Evolutionary conservation across 2,797 vertebrate genomes (phyloP).

Genomic region (Pangasius sanitwongsei): DNA sequence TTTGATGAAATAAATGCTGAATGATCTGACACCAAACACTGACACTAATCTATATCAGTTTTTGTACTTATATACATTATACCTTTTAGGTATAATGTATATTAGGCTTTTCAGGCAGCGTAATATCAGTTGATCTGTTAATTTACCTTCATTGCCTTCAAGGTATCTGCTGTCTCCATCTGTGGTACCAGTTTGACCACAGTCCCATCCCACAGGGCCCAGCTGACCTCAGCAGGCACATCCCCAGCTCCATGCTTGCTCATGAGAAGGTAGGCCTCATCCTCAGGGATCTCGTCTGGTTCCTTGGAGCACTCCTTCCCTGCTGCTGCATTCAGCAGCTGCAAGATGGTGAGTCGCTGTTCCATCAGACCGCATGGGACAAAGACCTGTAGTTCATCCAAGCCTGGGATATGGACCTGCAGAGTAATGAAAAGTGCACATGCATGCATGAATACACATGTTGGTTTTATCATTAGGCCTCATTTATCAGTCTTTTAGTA

Average conservation of each 20-base stretch:
- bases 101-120: not conserved
- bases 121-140: not conserved
- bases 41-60: not conserved
- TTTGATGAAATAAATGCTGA: not conserved
- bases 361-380: conserved; percentile 80
- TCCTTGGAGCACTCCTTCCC: conserved; percentile 97
- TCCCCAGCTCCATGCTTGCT: conserved; percentile 83
- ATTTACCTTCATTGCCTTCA: conserved; percentile 89
- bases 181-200: conserved; percentile 88
- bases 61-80: not conserved
- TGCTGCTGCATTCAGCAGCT: conserved; percentile 92
- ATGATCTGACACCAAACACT: not conserved
- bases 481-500: not conserved
- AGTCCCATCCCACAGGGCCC: conserved; percentile 84
- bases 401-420: conserved; percentile 89
- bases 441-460: not conserved
- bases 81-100: not conserved
- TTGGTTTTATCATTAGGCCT: not conserved
- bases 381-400: conserved; percentile 93
- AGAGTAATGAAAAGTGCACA: not conserved
- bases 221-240: conserved; percentile 68
- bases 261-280: conserved; percentile 90
- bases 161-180: conserved; percentile 91
- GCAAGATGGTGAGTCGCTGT: conserved; percentile 86
- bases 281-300: conserved; percentile 82